Evolutionary conservation across 2,113 vertebrate species (phyloP).

Genomic region (Cacatua alba): DNA sequence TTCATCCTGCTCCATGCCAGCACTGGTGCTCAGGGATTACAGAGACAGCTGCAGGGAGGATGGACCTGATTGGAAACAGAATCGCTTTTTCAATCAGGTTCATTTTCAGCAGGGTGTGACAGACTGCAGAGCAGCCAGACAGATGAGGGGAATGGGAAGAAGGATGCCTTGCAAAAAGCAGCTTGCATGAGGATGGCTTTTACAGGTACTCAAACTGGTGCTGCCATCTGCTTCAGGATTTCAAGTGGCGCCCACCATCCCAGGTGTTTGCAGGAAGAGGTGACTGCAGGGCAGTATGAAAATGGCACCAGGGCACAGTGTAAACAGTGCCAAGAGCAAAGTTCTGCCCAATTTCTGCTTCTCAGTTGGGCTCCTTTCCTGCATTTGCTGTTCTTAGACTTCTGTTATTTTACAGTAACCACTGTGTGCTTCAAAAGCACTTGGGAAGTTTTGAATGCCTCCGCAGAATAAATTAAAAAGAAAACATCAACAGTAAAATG

Average conservation of each 20-base stretch:
- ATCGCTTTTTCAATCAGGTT: fast-evolving
- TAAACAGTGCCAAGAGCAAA: not conserved
- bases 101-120: not conserved
- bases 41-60: not conserved
- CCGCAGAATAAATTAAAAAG: not conserved
- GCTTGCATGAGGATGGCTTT: not conserved
- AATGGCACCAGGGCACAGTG: not conserved
- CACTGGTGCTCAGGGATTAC: not conserved
- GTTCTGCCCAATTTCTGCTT: not conserved
- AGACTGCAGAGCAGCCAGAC: not conserved
- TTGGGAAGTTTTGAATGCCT: not conserved
- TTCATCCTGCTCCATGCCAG: not conserved
- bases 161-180: not conserved
- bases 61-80: not conserved
- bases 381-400: not conserved
- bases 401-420: not conserved
- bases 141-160: not conserved
- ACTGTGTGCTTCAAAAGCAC: not conserved
- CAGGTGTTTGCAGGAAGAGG: not conserved
- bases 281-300: not conserved
- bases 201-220: not conserved
- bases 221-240: not conserved
- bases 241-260: not conserved
- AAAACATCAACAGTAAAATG: not conserved
- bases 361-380: not conserved